A percentile compares a stretch with the other conserved stretches of the same genome.
Conservation (phyloP, 2,797 vertebrate genomes). For the Chromobotia macracanthus region DNA sequence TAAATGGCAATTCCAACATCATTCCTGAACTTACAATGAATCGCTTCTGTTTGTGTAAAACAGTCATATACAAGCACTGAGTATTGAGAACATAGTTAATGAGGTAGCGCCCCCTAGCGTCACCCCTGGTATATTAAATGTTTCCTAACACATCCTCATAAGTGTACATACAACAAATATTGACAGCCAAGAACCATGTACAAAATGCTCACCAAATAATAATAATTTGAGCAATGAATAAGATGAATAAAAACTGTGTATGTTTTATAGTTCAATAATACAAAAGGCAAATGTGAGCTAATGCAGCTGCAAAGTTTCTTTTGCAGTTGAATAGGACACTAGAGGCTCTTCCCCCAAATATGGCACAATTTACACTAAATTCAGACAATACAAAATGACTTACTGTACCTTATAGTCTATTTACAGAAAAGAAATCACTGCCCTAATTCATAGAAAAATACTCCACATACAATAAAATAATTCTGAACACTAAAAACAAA, state of each 20-base stretch:
- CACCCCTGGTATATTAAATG: neutral
- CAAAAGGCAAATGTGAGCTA: neutral
- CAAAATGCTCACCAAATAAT: neutral
- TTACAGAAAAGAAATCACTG: neutral
- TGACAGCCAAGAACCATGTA: neutral
- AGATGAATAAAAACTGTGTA: neutral
- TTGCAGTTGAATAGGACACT: neutral
- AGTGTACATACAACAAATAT: neutral
- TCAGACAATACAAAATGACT: neutral
- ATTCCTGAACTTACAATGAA: too few species aligned
- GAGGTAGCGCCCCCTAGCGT: constrained; percentile 28
- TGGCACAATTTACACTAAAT: constrained; percentile 25
- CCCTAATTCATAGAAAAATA: constrained; percentile 13
- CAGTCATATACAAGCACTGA: neutral
- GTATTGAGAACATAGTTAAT: neutral
- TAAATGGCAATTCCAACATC: neutral
- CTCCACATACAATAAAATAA: constrained; percentile 7
- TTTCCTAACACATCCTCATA: neutral
- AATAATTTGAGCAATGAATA: neutral
- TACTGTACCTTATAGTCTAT: neutral
- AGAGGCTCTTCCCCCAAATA: neutral
- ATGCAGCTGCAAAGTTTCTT: neutral
- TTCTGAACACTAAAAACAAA: neutral
- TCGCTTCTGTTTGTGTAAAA: neutral
- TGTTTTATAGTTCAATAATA: constrained; percentile 12